These are phyloP conservation scores for Cyprinus carpio DNA, from an alignment of 2,113 vertebrate species.

Conservation along the genomic window DNA sequence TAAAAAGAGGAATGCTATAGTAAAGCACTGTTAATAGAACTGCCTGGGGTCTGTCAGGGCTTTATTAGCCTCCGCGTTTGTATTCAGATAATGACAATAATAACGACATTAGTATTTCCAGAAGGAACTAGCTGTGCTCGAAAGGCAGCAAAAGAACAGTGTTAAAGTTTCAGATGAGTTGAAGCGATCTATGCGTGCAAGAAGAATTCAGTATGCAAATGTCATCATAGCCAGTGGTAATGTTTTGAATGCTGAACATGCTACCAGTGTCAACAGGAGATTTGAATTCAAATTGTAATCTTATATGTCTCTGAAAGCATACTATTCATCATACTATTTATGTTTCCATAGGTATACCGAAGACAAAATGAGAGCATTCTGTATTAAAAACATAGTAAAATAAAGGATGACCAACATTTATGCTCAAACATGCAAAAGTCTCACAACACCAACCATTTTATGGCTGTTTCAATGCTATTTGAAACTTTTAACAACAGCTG, in stretches of 20 bases:
- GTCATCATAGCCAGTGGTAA: background rate
- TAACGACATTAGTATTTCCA: conserved; percentile 7
- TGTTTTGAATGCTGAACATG: background rate
- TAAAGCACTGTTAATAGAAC: conserved; percentile 6
- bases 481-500: too few relatives aligned
- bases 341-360: background rate
- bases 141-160: background rate
- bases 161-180: background rate
- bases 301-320: background rate
- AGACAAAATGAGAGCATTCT: background rate
- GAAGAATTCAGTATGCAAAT: background rate
- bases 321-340: background rate
- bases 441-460: background rate
- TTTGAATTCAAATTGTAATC: background rate
- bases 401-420: background rate
- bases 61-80: conserved; percentile 1
- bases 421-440: background rate
- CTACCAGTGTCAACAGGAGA: background rate
- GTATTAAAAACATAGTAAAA: background rate
- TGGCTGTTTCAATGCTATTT: background rate
- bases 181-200: background rate
- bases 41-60: background rate
- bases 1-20: conserved; percentile 49
- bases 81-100: background rate
- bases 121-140: background rate